Base-by-base conservation (phyloP, 1,140 invertebrate species). In the Lineus longissimus region DNA sequence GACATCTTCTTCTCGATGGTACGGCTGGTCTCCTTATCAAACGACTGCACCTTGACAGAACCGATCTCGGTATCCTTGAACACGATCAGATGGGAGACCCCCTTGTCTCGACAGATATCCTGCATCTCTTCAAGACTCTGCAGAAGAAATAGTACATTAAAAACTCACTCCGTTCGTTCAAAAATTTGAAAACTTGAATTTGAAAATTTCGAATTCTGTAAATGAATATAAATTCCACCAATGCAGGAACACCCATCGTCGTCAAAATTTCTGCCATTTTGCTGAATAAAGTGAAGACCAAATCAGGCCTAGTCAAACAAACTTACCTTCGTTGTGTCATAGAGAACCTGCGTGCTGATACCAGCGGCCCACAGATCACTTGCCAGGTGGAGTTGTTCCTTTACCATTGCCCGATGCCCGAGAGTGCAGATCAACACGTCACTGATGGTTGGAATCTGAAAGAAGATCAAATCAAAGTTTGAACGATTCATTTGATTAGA, bases 401-500 rank as follows among this genome's bases (percentile, higher is more conserved):
- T 86, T 1, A 85, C 75, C 73, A 85, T 85, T 59, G 81, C 74
- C 65, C 79, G 83, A 57, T 79, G 78, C 17, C 85, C 87, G 61
- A 85, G 80, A 31, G 85, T 87, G 76, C 86, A 90, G 2, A 93
- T 85, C 6, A 88, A 81, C 0, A 89, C 85, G 72, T 91, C 88
- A 22, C 87, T 77, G n/a, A 76, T 55, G 57, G 72, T 70, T 7
- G 71, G 65, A 27, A 65, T 59, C 47, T 70, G 64, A 66, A 73
- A 68, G 65, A 61, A 59, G 41, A 63, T 22, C 23, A 56, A 65
- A 68, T 64, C 13, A 63, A 51, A 65, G 25, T 27, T 15, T n/a
- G 19, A 65, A 19, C 19, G 4, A 36, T 25, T 55, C 59, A 54
- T n/a, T n/a, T n/a, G n/a, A n/a, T n/a, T n/a, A n/a, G n/a, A 4